A percentile compares a stretch with the other conserved stretches of the same genome.
Conservation (phyloP, 2,797 vertebrate species). For the Hyperoplus lanceolatus region DNA sequence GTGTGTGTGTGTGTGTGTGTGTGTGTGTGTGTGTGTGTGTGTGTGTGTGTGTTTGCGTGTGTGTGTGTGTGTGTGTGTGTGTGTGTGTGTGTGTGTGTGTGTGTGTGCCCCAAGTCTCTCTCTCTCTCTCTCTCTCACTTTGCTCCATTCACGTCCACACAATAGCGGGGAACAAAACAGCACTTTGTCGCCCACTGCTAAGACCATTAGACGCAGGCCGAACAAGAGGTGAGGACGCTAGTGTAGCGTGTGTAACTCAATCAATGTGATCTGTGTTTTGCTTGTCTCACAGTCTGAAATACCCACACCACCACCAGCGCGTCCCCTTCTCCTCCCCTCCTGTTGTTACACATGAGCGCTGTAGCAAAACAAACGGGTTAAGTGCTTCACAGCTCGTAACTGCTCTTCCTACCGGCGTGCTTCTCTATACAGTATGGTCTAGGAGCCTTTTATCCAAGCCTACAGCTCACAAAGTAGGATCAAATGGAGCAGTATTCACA, state of each 20-base stretch:
- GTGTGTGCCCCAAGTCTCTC: not conserved
- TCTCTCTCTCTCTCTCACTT: slow-evolving; percentile 33
- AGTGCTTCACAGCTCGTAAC: slow-evolving; percentile 68
- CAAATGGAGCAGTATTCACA: not conserved
- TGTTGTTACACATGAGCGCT: slow-evolving; percentile 72
- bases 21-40: too few species aligned
- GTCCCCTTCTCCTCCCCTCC: slow-evolving; percentile 7
- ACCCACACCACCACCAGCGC: slow-evolving; percentile 23
- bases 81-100: too few species aligned
- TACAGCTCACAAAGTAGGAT: not conserved
- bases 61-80: too few species aligned
- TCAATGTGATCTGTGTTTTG: slow-evolving; percentile 78
- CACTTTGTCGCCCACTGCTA: slow-evolving; percentile 80
- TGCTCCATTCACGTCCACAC: slow-evolving; percentile 69
- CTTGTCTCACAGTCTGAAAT: slow-evolving; percentile 67
- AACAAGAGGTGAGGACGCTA: slow-evolving; percentile 65
- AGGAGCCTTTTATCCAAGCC: slow-evolving; percentile 11
- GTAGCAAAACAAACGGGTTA: slow-evolving; percentile 74
- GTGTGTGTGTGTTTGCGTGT: too few species aligned
- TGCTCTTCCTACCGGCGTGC: slow-evolving; percentile 43
- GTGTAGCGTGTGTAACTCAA: slow-evolving; percentile 84
- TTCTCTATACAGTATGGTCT: slow-evolving; percentile 36
- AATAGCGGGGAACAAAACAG: slow-evolving; percentile 78
- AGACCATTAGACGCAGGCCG: slow-evolving; percentile 74
- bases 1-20: not conserved